A percentile compares a stretch with the other conserved stretches of the same genome.
phyloP scores from a whole-genome alignment of 2,888 invertebrate genomes.

The Dasysyrphus albostriatus region DNA sequence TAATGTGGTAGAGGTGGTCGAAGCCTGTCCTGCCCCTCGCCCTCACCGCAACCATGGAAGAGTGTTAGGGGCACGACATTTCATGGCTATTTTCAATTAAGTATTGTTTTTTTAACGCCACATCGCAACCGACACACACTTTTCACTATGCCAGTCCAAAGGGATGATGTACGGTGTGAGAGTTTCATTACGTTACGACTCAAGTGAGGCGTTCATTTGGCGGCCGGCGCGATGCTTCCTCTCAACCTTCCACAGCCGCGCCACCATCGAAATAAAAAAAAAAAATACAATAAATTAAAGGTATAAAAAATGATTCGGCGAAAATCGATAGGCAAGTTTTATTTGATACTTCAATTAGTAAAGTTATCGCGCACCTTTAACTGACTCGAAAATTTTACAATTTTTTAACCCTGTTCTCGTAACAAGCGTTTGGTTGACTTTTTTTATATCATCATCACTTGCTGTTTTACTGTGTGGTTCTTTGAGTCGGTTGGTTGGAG shows the following conservation, averaged over 20 bases:
- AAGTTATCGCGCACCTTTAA: constrained; percentile 43
- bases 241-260: too few species aligned
- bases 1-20: constrained; percentile 17
- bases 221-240: too few species aligned
- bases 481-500: constrained; percentile 1
- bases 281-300: background rate
- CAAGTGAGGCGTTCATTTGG: constrained; percentile 25
- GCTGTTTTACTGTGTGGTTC: constrained; percentile 17
- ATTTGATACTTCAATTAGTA: constrained; percentile 51
- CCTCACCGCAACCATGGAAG: background rate
- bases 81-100: constrained; percentile 69
- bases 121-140: constrained; percentile 11
- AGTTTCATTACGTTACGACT: constrained; percentile 18
- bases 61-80: constrained; percentile 44
- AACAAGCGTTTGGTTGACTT: background rate
- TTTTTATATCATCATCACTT: background rate
- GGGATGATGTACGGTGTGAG: constrained; percentile 12
- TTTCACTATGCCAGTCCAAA: constrained; percentile 3
- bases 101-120: constrained; percentile 50
- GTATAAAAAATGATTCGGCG: constrained; percentile 44
- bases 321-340: constrained; percentile 58
- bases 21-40: background rate
- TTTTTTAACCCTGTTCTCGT: constrained; percentile 7
- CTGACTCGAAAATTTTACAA: constrained; percentile 32
- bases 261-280: background rate